These are phyloP conservation scores for Tupiocoris notatus DNA, from an alignment of 2,888 invertebrate species.

Conservation along the genomic window DNA sequence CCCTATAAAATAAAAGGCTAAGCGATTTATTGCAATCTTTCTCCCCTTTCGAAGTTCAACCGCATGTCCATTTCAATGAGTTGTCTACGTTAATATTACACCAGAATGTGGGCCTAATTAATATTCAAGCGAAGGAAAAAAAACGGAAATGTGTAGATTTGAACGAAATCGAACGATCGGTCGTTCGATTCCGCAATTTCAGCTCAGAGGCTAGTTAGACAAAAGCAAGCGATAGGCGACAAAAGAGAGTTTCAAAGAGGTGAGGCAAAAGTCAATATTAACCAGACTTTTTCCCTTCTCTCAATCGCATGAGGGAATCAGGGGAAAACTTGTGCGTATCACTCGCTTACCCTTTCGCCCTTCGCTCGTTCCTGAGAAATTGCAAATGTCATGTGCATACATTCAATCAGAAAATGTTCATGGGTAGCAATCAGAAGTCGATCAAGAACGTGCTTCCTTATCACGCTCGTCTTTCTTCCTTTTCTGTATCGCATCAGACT, in stretches of 20 bases:
- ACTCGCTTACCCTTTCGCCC: not conserved
- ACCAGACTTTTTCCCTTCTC: constrained; percentile 4
- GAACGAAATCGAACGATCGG: too few species aligned
- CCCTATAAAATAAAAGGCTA: too few species aligned
- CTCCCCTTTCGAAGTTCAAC: too few species aligned
- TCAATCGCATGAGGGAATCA: constrained; percentile 3
- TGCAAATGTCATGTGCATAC: constrained; percentile 35
- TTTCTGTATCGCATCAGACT: constrained; percentile 15
- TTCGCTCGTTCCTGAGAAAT: constrained; percentile 9
- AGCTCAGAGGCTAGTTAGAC: too few species aligned
- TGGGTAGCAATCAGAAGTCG: constrained; percentile 32
- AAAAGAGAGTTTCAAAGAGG: not conserved
- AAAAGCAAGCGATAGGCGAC: too few species aligned
- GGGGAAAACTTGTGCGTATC: not conserved
- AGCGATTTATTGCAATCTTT: too few species aligned
- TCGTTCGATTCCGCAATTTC: too few species aligned
- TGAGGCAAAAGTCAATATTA: constrained; percentile 27
- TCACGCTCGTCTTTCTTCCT: constrained; percentile 19
- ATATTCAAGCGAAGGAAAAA: too few species aligned
- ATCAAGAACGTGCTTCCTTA: constrained; percentile 36
- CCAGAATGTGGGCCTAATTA: too few species aligned
- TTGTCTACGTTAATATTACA: too few species aligned
- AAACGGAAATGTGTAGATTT: too few species aligned
- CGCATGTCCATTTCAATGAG: too few species aligned
- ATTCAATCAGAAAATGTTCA: constrained; percentile 37